Evolutionary conservation across 2,797 vertebrate species (phyloP).

Genomic region (Hirundo rustica): DNA sequence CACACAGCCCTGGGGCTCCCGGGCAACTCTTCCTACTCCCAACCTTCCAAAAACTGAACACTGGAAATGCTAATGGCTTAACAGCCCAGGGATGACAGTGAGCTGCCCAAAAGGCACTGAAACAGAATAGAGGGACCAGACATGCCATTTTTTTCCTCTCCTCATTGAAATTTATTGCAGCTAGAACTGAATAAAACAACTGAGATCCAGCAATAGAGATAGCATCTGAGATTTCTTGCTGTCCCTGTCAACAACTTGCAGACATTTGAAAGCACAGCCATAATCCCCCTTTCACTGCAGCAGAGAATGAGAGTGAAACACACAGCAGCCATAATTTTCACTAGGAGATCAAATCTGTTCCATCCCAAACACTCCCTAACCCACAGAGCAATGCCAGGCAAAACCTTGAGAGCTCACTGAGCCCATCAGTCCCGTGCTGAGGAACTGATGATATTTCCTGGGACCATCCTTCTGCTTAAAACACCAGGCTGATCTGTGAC

Average conservation of each 20-base stretch:
- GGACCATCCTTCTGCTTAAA: not conserved
- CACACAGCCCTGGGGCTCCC: not conserved
- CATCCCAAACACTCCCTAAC: not conserved
- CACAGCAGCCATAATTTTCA: not conserved
- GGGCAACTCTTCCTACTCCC: not conserved
- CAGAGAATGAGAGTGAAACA: not conserved
- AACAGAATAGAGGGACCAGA: not conserved
- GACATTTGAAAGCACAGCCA: slow-evolving; percentile 17
- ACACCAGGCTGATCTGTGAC: not conserved
- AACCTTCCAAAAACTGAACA: not conserved
- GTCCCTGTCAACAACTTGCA: slow-evolving; percentile 45
- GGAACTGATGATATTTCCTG: not conserved
- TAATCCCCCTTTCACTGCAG: slow-evolving; percentile 16
- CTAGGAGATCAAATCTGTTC: not conserved
- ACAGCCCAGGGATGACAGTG: not conserved
- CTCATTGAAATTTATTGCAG: not conserved
- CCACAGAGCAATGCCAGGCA: not conserved
- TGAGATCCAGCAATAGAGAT: not conserved
- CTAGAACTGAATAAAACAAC: slow-evolving; percentile 32
- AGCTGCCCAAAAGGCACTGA: not conserved
- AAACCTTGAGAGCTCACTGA: not conserved
- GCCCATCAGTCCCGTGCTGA: not conserved
- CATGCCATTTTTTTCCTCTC: not conserved
- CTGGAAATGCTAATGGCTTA: not conserved
- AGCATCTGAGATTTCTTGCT: slow-evolving; percentile 32